Percentiles rank a stretch among this genome's conserved stretches.
phyloP scores from a whole-genome alignment of 1,140 invertebrate genomes.

The Zaprionus gabonicus region DNA sequence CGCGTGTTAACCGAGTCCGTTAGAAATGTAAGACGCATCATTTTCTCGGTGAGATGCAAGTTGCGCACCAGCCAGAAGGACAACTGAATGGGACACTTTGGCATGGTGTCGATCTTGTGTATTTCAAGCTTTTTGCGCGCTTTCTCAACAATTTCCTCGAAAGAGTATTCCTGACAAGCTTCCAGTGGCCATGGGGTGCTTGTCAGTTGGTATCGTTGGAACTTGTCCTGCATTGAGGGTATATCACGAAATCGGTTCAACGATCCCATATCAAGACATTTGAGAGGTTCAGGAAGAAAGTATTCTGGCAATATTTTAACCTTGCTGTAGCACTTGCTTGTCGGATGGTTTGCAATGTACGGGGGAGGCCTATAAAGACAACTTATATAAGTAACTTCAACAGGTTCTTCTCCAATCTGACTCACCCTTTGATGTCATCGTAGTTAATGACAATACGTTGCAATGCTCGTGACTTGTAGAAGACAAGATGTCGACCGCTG shows the following conservation, averaged over 20 bases:
- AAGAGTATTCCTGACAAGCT: conserved; percentile 89
- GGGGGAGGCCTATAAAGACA: conserved; percentile 55
- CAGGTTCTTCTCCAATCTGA: neutral
- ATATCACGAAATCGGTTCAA: conserved; percentile 84
- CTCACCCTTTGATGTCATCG: conserved; percentile 68
- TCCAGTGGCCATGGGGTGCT: conserved; percentile 86
- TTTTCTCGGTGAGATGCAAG: conserved; percentile 80
- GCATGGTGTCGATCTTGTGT: conserved; percentile 85
- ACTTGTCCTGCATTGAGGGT: conserved; percentile 66
- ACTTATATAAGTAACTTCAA: neutral
- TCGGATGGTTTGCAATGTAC: conserved; percentile 72
- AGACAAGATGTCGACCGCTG: conserved; percentile 56
- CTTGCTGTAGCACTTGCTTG: conserved; percentile 84
- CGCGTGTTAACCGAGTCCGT: conserved; percentile 88
- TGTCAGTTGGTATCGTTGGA: conserved; percentile 84
- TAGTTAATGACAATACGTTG: conserved; percentile 76
- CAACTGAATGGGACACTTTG: conserved; percentile 88
- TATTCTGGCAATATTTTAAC: conserved; percentile 89
- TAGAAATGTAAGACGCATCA: conserved; percentile 88
- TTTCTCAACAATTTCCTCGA: conserved; percentile 85
- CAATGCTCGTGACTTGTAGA: conserved; percentile 74
- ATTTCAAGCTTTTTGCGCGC: conserved; percentile 72
- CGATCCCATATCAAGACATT: conserved; percentile 84
- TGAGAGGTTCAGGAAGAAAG: conserved; percentile 85
- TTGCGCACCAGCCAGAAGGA: conserved; percentile 92